phyloP scores from a whole-genome alignment of 2,888 invertebrate species.

The Macrophya alboannulata region DNA sequence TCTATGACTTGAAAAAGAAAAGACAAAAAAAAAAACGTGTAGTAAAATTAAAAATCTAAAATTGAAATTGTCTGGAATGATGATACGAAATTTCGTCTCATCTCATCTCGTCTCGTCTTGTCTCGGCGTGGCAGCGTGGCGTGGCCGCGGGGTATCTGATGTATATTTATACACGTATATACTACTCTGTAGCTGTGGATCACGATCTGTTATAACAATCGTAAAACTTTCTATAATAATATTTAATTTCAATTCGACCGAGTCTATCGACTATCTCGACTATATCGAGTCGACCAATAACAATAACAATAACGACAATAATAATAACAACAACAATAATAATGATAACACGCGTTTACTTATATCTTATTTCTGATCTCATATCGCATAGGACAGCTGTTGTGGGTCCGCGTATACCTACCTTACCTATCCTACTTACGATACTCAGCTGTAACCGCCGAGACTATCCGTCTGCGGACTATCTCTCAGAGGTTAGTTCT shows the following conservation, averaged over 20 bases:
- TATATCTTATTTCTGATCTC: constrained; percentile 36
- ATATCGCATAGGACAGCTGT: constrained; percentile 34
- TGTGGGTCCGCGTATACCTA: background rate
- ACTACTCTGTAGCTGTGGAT: background rate
- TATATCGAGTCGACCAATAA: constrained; percentile 3
- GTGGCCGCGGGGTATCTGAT: background rate
- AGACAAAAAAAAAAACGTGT: too few relatives aligned
- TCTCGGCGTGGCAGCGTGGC: background rate
- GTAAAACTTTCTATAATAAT: constrained; percentile 38
- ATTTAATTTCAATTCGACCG: constrained; percentile 22
- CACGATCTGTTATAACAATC: background rate
- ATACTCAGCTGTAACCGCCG: background rate
- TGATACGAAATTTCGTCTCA: constrained; percentile 6
- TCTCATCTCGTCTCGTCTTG: too few relatives aligned
- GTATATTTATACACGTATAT: background rate
- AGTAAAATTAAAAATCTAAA: too few relatives aligned
- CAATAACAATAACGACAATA: too few relatives aligned
- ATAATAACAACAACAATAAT: too few relatives aligned
- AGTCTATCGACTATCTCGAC: background rate
- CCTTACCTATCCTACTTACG: background rate
- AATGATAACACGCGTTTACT: constrained; percentile 19
- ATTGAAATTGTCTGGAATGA: background rate
- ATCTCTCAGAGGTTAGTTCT: background rate
- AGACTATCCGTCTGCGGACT: background rate
- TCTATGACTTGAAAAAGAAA: too few relatives aligned